phyloP scores from a whole-genome alignment of 2,888 invertebrate species.

The Aricia artaxerxes region DNA sequence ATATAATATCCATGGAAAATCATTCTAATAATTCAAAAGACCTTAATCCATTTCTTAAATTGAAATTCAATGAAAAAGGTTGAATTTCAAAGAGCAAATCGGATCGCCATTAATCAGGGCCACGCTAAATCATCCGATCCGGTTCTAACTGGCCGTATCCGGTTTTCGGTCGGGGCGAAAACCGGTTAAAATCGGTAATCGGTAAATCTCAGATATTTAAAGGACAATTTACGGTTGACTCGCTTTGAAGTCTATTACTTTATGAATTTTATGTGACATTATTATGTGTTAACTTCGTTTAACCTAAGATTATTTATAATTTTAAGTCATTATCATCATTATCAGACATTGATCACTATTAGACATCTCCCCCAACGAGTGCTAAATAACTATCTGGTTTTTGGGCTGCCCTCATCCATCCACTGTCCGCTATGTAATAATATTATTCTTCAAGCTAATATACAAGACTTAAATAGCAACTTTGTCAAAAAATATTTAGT shows the following conservation, averaged over 20 bases:
- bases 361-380: no score
- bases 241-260: not conserved
- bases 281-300: not conserved
- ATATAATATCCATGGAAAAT: not conserved
- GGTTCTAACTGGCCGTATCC: constrained; percentile 29
- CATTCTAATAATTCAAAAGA: not conserved
- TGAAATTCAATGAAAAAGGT: constrained; percentile 25
- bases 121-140: constrained; percentile 24
- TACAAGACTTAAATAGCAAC: no score
- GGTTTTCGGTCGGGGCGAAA: constrained; percentile 23
- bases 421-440: no score
- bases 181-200: constrained; percentile 23
- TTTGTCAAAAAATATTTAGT: no score
- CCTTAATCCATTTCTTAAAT: constrained; percentile 20
- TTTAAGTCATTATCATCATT: no score
- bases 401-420: no score
- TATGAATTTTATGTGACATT: not conserved
- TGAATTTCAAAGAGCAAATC: constrained; percentile 22
- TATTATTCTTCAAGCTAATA: no score
- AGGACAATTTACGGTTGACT: constrained; percentile 11
- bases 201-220: constrained; percentile 5
- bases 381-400: no score
- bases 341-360: no score
- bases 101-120: constrained; percentile 25
- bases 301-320: no score